Conservation (phyloP, 2,113 vertebrate genomes). For the Podocnemis expansa region DNA sequence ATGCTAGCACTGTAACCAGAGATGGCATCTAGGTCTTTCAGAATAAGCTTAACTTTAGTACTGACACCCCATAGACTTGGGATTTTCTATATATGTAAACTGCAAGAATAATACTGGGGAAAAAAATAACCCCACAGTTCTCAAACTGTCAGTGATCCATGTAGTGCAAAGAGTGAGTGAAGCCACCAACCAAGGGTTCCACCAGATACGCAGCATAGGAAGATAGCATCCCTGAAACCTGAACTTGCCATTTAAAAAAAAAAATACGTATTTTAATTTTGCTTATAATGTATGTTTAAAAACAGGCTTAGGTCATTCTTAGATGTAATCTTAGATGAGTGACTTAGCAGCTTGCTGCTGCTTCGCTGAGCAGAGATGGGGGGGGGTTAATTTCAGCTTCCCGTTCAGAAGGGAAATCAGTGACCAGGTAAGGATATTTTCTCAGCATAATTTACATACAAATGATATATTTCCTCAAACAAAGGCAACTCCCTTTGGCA, state of each 20-base stretch:
- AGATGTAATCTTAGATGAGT: rapidly evolving
- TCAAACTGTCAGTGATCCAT: neutral
- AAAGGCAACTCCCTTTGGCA: neutral
- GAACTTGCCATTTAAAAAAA: neutral
- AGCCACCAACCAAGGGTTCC: neutral
- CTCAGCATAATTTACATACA: neutral
- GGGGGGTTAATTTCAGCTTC: neutral
- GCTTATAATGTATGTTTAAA: conserved; percentile 4
- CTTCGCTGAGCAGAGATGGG: neutral
- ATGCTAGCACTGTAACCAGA: neutral
- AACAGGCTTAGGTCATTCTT: neutral
- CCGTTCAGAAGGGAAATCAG: neutral
- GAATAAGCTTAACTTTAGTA: neutral
- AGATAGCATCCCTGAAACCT: neutral
- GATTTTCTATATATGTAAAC: neutral
- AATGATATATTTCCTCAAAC: neutral
- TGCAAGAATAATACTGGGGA: neutral
- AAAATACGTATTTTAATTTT: neutral
- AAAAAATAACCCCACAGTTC: neutral
- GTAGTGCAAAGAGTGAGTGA: neutral
- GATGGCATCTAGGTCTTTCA: neutral
- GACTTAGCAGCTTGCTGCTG: neutral
- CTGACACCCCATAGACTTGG: neutral
- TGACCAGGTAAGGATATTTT: neutral
- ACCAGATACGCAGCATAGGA: neutral